Base-by-base conservation (phyloP, 53 echinoderm and acorn worm species). In the Holothuria scabra region DNA sequence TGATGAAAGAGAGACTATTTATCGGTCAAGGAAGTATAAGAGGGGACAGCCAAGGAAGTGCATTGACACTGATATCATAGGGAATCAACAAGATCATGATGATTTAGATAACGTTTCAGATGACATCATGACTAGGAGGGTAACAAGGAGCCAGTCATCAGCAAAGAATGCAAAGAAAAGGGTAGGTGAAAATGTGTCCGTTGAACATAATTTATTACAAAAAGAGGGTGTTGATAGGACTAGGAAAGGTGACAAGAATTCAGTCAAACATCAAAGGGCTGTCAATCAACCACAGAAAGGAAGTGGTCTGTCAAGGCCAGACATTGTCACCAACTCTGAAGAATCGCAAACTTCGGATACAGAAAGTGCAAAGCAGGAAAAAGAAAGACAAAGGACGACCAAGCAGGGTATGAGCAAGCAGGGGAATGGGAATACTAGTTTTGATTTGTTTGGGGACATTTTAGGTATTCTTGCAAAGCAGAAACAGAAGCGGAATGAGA, bases 371-470 rank as follows among this genome's bases (percentile, higher is more conserved):
- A 72, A 72, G 12, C 46, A 46, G 14, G 46, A 21, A 6, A 72
- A 9, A 22, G 48, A 46, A 14, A 11, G 11, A 24, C 44, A 24
- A 5, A 72, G 44, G 46, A 24, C 46, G 46, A 24, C 24, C 0
- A 52, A 52, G 52, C 52, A 52, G 52, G 52, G 18, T 72, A 11
- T 9, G 14, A 13, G 12, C 46, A 3, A 46, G 24, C 5, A 72
- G 46, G 52, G 52, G 18, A 72, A 48, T 23, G 46, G 52, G 26
- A 66, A 49, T 22, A 19, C 65, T 8, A 46, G 82, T 13, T 60
- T 90, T 46, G 68, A 87, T 60, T 80, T 90, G 37, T 86, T 83
- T 60, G 63, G 84, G 32, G 91, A 87, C 59, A 71, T 90, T 31
- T 78, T 90, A 61, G 87, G 87, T 2, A 83, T 90, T 14, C 66